phyloP scores from a whole-genome alignment of 2,888 invertebrate species.

The Drosophila planitibia region DNA sequence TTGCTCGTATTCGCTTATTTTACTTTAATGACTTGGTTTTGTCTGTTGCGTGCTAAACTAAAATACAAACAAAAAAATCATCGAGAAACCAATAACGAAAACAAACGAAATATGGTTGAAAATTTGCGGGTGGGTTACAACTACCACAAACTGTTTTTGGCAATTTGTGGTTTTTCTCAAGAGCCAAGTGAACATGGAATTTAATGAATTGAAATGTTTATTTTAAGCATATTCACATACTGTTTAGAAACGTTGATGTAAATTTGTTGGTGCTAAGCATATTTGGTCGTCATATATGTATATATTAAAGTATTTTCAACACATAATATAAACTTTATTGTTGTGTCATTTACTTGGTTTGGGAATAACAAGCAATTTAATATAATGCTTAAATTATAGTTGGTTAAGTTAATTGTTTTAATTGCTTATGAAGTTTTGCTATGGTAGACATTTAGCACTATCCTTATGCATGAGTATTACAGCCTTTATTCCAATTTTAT shows the following conservation, averaged over 20 bases:
- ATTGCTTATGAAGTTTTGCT: neutral
- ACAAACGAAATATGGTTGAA: conserved; percentile 23
- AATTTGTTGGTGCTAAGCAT: neutral
- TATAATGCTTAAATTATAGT: neutral
- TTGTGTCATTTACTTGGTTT: neutral
- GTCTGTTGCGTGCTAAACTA: conserved; percentile 56
- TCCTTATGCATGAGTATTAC: neutral
- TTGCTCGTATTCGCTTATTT: conserved; percentile 58
- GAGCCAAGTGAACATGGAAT: conserved; percentile 1
- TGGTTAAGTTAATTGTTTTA: neutral
- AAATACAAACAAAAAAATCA: conserved; percentile 11
- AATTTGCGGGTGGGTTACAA: conserved; percentile 30
- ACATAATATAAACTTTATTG: neutral
- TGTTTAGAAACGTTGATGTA: neutral
- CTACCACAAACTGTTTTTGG: conserved; percentile 24
- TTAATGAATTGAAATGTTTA: conserved; percentile 4
- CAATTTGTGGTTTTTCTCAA: conserved; percentile 3
- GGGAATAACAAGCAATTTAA: neutral
- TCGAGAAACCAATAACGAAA: conserved; percentile 14
- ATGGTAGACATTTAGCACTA: neutral
- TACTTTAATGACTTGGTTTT: conserved; percentile 67
- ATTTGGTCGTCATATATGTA: neutral
- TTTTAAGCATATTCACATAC: neutral
- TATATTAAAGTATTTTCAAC: neutral
- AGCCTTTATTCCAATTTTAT: neutral